Evolutionary conservation across 64 coral and sea anemone genomes (phyloP), one percentile per base, ranked within the genome.

Genomic region (Porites australiensis): DNA sequence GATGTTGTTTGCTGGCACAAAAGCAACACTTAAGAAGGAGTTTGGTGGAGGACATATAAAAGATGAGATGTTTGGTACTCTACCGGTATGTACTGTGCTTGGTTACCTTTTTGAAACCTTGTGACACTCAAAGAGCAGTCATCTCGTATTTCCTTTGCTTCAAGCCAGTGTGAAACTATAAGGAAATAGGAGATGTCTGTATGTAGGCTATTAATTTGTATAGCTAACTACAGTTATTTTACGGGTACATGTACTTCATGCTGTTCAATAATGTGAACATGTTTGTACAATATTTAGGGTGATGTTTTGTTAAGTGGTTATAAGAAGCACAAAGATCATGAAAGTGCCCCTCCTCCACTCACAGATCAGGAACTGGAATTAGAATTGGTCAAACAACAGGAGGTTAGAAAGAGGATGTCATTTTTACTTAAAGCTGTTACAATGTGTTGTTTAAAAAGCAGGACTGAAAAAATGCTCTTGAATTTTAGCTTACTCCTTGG

Each of bases 11-110:
- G 98, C 98, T 75, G 98, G 94, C 4, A 96, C 98, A 66, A 93
- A 91, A 89, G 94, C 98, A 47, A 99, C 98, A 16, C 79, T 99
- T 7, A 99, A 96, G 74, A 94, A 93, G 74, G 94, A 95, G 48
- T 99, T 99, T 99, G 98, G 98, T 57, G 94, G 94, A 74, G 98
- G 98, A 44, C 98, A 99, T 76, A 82, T 99, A n/a, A 94, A 94
- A 70, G 98, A 99, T 44, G 98, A 99, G 79, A 79, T 99, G 5
- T 94, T 96, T 88, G 98, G 94, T 64, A 96, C 98, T 58, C 55
- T 85, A 20, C 87, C 58, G 48, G 96, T 98, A 86, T 71, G 82
- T 47, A 19, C 27, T 37, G 45, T 51, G 49, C 37, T 18, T n/a
- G 4, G 66, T 70, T n/a, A 50, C 15, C n/a, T 18, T 15, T 8